Base-by-base conservation (phyloP, 1,140 invertebrate genomes). In the Heliothis virescens region DNA sequence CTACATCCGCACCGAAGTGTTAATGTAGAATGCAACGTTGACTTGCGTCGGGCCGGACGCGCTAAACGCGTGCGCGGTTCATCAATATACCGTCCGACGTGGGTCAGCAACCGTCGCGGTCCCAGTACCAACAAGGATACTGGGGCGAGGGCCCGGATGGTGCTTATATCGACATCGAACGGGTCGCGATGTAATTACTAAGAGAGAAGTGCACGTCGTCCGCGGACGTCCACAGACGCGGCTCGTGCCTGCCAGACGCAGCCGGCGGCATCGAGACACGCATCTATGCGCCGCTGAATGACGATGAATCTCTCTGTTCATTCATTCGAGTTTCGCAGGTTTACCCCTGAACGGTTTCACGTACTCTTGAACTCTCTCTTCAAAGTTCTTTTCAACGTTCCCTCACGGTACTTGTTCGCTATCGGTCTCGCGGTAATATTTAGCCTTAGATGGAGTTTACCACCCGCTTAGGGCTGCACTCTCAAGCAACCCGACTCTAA, bases 331-430 rank as follows among this genome's bases (percentile, higher is more conserved):
- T 95, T 95, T 95, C 94, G 94, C 94, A 95, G 94, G 96, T 96
- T 97, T 97, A 95, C 96, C 96, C 95, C 95, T 96, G 94, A 96
- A 95, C 96, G 95, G 96, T 97, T 97, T 97, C 97, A 97, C 96
- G 96, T 96, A 96, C 97, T 97, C 93, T 97, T 98, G 94, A 97
- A 97, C 97, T 97, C 97, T 97, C 97, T 97, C 96, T 97, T 97
- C 97, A 97, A 97, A 97, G 96, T 97, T 96, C 96, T 97, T 97
- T 97, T 96, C 97, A 97, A 96, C 97, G 97, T 98, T 98, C 97
- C 97, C 96, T 98, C 97, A 97, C 97, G 96, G 97, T 98, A 98
- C 97, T 98, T 97, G 97, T 98, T 97, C 95, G 96, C 97, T 98
- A 97, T 98, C 97, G 97, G 97, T 97, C 96, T 97, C 97, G 95